phyloP scores from a whole-genome alignment of 1,140 invertebrate species.

The Cydia splendana region DNA sequence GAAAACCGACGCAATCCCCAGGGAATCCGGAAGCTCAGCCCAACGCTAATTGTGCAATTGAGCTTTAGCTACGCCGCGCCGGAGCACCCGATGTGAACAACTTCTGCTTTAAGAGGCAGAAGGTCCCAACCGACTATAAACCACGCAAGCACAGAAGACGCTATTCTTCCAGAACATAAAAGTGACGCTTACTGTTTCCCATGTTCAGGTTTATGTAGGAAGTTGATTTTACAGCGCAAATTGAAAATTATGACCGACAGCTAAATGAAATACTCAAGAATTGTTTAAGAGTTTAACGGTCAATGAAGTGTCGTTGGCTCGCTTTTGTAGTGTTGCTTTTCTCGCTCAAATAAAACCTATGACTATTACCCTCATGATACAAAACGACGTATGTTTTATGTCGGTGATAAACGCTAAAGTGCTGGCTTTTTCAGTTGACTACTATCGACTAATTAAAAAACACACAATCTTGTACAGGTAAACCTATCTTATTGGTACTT shows the following conservation, averaged over 20 bases:
- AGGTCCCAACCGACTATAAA: background rate
- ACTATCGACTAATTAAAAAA: background rate
- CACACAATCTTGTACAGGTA: no score
- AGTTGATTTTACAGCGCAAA: slow-evolving; percentile 22
- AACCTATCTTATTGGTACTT: no score
- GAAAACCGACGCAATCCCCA: slow-evolving; percentile 47
- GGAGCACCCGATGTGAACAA: slow-evolving; percentile 31
- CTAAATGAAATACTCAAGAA: background rate
- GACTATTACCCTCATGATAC: background rate
- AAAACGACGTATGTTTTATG: background rate
- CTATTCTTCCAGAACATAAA: background rate
- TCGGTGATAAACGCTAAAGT: background rate
- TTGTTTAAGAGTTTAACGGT: background rate
- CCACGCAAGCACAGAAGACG: background rate
- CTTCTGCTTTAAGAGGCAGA: background rate
- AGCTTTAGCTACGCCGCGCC: slow-evolving; percentile 53
- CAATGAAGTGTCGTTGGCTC: background rate
- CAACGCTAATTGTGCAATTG: slow-evolving; percentile 67
- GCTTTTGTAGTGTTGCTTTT: background rate
- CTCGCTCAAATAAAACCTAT: background rate
- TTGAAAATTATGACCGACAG: slow-evolving; percentile 25
- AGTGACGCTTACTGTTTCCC: slow-evolving; percentile 31
- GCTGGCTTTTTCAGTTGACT: background rate
- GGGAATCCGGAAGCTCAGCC: slow-evolving; percentile 64
- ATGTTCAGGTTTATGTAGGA: slow-evolving; percentile 32